These are phyloP conservation scores for Nymphalis polychloros DNA, from an alignment of 2,888 invertebrate genomes.

Conservation along the genomic window DNA sequence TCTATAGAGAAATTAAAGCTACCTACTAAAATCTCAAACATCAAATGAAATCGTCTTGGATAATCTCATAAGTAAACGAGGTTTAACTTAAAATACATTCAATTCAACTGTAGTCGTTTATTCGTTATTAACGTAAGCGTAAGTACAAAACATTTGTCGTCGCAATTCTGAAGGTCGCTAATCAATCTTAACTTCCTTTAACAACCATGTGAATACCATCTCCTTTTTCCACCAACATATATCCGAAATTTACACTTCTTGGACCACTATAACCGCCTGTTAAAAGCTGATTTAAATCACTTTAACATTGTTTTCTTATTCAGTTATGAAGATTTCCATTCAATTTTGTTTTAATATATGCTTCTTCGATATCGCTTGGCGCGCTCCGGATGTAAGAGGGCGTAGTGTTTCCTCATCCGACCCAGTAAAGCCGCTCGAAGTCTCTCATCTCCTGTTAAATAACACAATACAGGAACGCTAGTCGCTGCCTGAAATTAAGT, in stretches of 20 bases:
- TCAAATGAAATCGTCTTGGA: too few species aligned
- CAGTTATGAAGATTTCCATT: conserved; percentile 12
- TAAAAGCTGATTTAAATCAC: conserved; percentile 17
- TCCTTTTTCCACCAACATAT: conserved; percentile 17
- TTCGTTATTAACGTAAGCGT: conserved; percentile 6
- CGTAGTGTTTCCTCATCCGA: conserved; percentile 75
- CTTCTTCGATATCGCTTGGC: conserved; percentile 56
- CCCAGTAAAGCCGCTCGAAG: conserved; percentile 76
- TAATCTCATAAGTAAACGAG: neutral
- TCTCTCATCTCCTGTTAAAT: conserved; percentile 70
- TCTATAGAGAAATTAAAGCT: too few species aligned
- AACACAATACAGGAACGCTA: conserved; percentile 74
- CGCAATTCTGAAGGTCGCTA: conserved; percentile 16
- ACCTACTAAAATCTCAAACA: too few species aligned
- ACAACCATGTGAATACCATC: conserved; percentile 9
- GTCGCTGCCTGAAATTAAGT: conserved; percentile 69
- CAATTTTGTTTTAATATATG: conserved; percentile 28
- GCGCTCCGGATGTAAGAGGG: conserved; percentile 65
- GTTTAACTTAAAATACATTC: conserved; percentile 1
- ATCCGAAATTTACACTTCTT: conserved; percentile 14
- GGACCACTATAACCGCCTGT: conserved; percentile 15
- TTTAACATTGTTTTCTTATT: conserved; percentile 15
- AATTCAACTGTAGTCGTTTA: conserved; percentile 4
- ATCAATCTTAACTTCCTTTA: conserved; percentile 7
- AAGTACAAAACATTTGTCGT: conserved; percentile 17